Conservation (phyloP, 2,797 vertebrate species). For the Cossypha dichroa region DNA sequence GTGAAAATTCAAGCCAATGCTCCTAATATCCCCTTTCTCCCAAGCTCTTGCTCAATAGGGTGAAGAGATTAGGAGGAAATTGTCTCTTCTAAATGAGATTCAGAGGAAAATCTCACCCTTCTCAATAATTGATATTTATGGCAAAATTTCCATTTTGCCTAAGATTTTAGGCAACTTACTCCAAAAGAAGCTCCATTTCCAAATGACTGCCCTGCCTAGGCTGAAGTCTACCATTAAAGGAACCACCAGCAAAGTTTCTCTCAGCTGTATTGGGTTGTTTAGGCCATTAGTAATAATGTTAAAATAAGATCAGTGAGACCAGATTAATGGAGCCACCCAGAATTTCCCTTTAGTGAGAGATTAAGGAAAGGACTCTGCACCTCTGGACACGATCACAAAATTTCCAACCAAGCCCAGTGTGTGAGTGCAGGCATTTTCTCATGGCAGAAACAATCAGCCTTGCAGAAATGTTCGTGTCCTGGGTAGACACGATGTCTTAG, state of each 20-base stretch:
- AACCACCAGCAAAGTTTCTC: background rate
- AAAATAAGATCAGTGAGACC: background rate
- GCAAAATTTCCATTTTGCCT: background rate
- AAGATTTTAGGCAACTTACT: background rate
- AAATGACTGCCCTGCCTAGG: background rate
- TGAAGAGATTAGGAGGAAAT: background rate
- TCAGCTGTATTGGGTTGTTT: background rate
- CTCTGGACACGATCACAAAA: background rate
- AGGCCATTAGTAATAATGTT: rapidly evolving
- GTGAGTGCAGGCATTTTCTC: background rate
- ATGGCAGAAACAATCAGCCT: background rate
- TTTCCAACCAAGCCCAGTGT: background rate
- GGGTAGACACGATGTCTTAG: rapidly evolving
- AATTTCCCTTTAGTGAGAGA: background rate
- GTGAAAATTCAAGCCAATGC: background rate
- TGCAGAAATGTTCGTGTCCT: background rate
- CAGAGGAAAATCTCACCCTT: background rate
- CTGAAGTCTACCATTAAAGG: background rate
- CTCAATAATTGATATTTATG: background rate
- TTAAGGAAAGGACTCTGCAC: background rate
- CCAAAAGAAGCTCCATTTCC: background rate
- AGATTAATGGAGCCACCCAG: background rate
- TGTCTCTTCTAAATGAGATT: background rate
- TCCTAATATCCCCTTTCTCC: background rate
- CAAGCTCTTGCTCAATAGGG: background rate